Conservation (phyloP, 2,113 vertebrate species). For the Syngnathus scovelli region DNA sequence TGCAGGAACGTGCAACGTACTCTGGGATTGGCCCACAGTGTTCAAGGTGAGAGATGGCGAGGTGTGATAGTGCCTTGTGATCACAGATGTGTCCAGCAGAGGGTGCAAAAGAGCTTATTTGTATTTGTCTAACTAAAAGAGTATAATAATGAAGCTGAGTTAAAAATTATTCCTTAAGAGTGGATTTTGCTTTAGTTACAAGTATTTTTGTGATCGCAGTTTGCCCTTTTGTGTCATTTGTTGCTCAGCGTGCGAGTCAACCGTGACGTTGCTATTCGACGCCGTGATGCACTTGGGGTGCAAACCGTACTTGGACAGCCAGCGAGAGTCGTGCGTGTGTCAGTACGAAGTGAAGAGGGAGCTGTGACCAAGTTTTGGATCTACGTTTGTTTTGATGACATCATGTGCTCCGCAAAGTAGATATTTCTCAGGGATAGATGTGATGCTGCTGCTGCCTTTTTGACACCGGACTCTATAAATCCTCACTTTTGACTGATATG, state of each 20-base stretch:
- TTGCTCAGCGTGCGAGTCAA: constrained; percentile 83
- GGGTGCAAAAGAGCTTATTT: constrained; percentile 1
- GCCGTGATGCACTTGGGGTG: constrained; percentile 92
- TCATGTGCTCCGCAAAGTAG: not conserved
- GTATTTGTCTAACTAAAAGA: not conserved
- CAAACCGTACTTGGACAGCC: constrained; percentile 94
- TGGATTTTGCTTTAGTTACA: not conserved
- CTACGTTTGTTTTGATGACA: not conserved
- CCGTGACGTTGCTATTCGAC: constrained; percentile 87
- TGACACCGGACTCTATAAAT: not conserved
- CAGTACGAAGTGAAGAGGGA: constrained; percentile 82
- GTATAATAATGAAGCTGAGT: too few species aligned
- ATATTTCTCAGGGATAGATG: constrained; percentile 1
- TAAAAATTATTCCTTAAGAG: constrained; percentile 59
- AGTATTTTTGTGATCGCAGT: not conserved
- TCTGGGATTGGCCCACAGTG: constrained; percentile 79
- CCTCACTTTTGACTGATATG: not conserved
- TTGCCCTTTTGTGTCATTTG: not conserved
- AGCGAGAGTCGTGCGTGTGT: constrained; percentile 86
- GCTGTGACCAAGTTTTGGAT: constrained; percentile 66
- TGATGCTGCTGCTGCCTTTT: not conserved
- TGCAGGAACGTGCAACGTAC: constrained; percentile 89
- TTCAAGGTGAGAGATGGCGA: constrained; percentile 75
- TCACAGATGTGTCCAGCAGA: constrained; percentile 23
- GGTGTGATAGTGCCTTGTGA: too few species aligned